Evolutionary conservation across 2,888 invertebrate genomes (phyloP), one percentile per base, ranked within the genome.

Genomic region (Meghimatium bilineatum): DNA sequence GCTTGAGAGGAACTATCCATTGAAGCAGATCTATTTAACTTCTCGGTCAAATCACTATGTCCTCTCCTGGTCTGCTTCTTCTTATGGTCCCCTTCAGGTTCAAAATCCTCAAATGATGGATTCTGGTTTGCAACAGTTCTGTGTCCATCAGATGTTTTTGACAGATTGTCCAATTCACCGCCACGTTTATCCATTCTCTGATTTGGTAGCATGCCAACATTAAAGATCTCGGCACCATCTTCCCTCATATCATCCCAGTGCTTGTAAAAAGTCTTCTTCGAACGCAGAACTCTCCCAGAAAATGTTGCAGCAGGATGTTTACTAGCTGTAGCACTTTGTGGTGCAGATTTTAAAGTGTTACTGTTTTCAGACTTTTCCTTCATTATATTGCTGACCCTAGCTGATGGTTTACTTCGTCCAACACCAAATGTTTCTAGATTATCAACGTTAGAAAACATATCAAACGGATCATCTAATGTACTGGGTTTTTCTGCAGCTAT

Each of bases 391-490:
- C 23, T 52, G 29, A 23, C 49, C n/a, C 5, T 17, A 26, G 60
- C 29, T 32, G 23, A 17, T 8, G 36, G 29, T 26, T 36, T 80
- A 38, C 34, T 60, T 20, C 14, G 8, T n/a, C 80, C 71, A 36
- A 1, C 38, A 38, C 82, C 82, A 69, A 82, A 82, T 67, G 82
- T 82, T 56, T 82, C 82, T n/a, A 82, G 67, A 23, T 26, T 29
- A 5, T 77, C 82, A 23, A 56, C 56, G 29, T 56, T 52, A 38
- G 82, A 66, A 36, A 69, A 82, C 69, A 77, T 69, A 67, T 82
- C 82, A 82, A 82, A 82, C 0, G 71, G 76, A 71, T 82, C 82
- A 77, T 82, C 82, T 12, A 72, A 38, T 52, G 76, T 29, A 29
- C 29, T 29, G 8, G 63, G 34, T 29, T 32, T 32, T 32, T 60